Conservation (phyloP, 2,113 vertebrate species). For the Hyla sarda region DNA sequence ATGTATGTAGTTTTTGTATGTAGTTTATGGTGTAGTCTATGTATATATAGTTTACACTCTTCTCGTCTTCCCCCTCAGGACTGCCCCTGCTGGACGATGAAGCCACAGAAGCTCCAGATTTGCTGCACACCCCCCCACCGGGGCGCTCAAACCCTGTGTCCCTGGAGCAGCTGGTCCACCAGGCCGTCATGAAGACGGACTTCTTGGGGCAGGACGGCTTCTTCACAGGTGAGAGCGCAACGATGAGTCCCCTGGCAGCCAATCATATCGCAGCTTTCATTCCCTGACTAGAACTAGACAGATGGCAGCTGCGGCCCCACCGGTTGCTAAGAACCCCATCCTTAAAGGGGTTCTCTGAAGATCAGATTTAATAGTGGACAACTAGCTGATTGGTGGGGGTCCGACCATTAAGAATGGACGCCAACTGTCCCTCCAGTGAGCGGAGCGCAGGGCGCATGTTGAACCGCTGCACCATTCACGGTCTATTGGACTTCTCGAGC, state of each 20-base stretch:
- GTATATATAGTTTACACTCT: too few relatives aligned
- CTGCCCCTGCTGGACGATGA: constrained; percentile 72
- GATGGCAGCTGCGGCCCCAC: too few relatives aligned
- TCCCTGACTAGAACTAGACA: too few relatives aligned
- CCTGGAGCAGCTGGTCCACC: constrained; percentile 80
- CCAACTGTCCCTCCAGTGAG: too few relatives aligned
- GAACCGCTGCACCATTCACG: too few relatives aligned
- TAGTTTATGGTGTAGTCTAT: neutral
- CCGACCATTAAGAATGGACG: too few relatives aligned
- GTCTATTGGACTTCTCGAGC: too few relatives aligned
- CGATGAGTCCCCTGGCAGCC: neutral
- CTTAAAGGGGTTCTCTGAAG: too few relatives aligned
- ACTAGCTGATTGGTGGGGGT: too few relatives aligned
- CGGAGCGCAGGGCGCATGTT: too few relatives aligned
- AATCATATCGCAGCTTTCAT: neutral
- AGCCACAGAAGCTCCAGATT: constrained; percentile 62
- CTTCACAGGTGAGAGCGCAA: constrained; percentile 73
- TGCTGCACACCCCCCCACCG: constrained; percentile 36
- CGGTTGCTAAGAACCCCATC: neutral
- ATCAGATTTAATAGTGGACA: too few relatives aligned
- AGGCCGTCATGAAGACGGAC: constrained; percentile 83
- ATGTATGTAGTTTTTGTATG: too few relatives aligned
- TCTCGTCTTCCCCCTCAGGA: constrained; percentile 64
- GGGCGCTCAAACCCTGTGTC: constrained; percentile 62
- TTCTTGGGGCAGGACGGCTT: constrained; percentile 75